Percentiles rank a stretch among this genome's conserved stretches.
phyloP scores from a whole-genome alignment of 1,140 invertebrate genomes.

The Drosophila varians region DNA sequence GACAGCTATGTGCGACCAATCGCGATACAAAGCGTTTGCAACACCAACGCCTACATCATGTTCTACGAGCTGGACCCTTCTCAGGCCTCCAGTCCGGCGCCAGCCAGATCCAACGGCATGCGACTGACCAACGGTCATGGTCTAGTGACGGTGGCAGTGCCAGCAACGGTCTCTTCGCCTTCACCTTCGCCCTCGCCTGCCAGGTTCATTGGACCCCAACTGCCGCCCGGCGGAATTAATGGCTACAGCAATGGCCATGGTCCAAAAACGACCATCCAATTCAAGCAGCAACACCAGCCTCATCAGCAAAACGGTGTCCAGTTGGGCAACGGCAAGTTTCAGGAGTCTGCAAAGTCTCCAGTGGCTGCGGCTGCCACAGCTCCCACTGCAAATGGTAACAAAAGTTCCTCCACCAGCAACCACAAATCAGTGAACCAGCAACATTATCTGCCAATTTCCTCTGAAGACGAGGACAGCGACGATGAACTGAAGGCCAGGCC shows the following conservation, averaged over 20 bases:
- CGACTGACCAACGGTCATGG: conserved; percentile 58
- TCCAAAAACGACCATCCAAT: conserved; percentile 53
- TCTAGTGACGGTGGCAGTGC: conserved; percentile 7
- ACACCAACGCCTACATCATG: conserved; percentile 94
- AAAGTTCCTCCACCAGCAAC: conserved; percentile 75
- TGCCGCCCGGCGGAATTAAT: conserved; percentile 59
- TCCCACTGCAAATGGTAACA: conserved; percentile 66
- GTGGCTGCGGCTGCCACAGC: conserved; percentile 45
- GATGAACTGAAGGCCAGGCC: conserved; percentile 43
- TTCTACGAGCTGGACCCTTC: conserved; percentile 89
- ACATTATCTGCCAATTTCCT: conserved; percentile 74
- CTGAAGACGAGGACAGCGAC: conserved; percentile 62
- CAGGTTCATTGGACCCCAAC: conserved; percentile 72
- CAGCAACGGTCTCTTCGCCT: conserved; percentile 53
- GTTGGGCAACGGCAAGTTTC: conserved; percentile 65
- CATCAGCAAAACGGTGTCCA: conserved; percentile 57
- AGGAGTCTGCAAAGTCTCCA: conserved; percentile 66
- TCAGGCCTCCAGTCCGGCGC: conserved; percentile 13
- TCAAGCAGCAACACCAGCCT: conserved; percentile 49
- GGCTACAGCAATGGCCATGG: conserved; percentile 58
- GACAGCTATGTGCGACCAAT: conserved; percentile 89
- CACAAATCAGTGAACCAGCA: conserved; percentile 45
- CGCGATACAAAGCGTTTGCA: conserved; percentile 89
- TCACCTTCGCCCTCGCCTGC: conserved; percentile 30
- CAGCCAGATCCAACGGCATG: conserved; percentile 55